Base-by-base conservation (phyloP, 2,888 invertebrate genomes). In the Oeneis ivallda region DNA sequence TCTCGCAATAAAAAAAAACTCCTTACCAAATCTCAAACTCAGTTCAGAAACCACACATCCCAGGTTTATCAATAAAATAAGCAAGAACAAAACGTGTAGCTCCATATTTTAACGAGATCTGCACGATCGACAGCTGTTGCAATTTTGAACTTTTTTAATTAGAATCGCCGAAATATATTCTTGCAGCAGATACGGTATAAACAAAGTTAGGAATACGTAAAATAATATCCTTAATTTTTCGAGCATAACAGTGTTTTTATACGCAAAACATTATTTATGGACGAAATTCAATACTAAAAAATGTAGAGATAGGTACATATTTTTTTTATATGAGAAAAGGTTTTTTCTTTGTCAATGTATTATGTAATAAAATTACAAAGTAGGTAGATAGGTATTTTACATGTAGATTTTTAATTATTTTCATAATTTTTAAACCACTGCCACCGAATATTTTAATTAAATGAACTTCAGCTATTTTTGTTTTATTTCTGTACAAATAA, bases 161-260 rank as follows among this genome's bases (percentile, higher is more conserved):
- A 92, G 72, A 68, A 92, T 90, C 0, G 83, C 82, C 0, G 92
- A 82, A 71, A 92, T 92, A 50, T 85, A 92, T 74, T 92, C 91
- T 72, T 92, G 91, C 2, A 92, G 70, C 34, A 92, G 75, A 77
- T 84, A 91, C 0, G 91, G 91, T 57, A 92, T 87, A 6, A 92
- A 77, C 13, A 92, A 61, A 2, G 87, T 79, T 45, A 92, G 64
- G 17, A 86, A 80, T 56, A 92, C 69, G 65, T 91, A 91, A 77
- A 92, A 91, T 65, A 92, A 62, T 9, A 87, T 84, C 69, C 90
- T 78, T 45, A 90, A 71, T 78, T 87, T 91, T 60, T 90, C 89
- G 47, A 87, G 84, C 91, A 82, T 82, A 71, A 84, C 69, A 69
- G 45, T 57, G 32, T 5, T 53, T 53, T 53, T 53, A 53, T 6